phyloP scores from a whole-genome alignment of 2,888 invertebrate genomes.

The Dyspetes luteomarginatus region DNA sequence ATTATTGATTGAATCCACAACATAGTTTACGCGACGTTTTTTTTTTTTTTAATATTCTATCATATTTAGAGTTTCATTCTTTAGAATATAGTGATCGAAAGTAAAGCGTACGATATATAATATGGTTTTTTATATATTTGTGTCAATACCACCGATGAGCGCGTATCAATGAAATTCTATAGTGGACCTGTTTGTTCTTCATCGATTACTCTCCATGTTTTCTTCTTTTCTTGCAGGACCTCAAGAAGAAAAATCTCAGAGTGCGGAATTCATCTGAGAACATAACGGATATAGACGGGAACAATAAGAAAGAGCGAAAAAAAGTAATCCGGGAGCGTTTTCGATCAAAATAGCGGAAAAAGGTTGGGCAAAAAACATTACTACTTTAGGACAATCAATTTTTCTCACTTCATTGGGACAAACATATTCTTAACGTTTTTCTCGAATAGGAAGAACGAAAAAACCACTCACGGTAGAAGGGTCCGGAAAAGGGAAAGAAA shows the following conservation, averaged over 20 bases:
- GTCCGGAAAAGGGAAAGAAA: constrained; percentile 22
- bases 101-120: no score
- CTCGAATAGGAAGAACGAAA: constrained; percentile 11
- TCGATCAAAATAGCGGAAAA: constrained; percentile 1
- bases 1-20: no score
- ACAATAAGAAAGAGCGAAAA: neutral
- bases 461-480: constrained; percentile 36
- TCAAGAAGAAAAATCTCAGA: neutral
- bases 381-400: constrained; percentile 67
- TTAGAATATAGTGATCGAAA: no score
- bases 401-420: constrained; percentile 69
- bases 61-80: no score
- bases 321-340: neutral
- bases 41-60: no score
- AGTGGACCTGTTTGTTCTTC: constrained; percentile 2
- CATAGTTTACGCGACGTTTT: no score
- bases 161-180: constrained; percentile 18
- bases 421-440: constrained; percentile 67
- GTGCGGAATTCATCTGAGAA: neutral
- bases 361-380: constrained; percentile 22
- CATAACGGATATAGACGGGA: neutral
- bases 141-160: no score
- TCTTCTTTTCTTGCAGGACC: neutral
- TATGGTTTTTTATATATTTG: no score
- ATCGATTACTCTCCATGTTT: neutral